Evolutionary conservation across 2,888 invertebrate species (phyloP), one percentile per base, ranked within the genome.

Genomic region (Bimastos eiseni): DNA sequence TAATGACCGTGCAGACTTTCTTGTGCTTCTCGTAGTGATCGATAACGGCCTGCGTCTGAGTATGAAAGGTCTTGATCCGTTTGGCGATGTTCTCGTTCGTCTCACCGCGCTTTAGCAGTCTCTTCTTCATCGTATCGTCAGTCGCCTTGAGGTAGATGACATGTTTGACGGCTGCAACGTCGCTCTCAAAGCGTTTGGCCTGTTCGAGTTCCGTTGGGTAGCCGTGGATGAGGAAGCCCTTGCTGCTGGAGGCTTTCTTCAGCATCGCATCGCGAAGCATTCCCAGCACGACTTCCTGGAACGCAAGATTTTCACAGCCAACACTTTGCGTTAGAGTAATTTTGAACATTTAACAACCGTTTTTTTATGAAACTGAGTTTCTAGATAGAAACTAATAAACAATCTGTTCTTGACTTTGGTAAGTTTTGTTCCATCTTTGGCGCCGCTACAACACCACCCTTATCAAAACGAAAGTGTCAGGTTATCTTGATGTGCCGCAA

Each of bases 191-290:
- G 94, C 97, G 96, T 90, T 97, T 96, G 93, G 98, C 97, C 96
- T 99, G 99, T 89, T 97, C 96, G 94, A 98, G 96, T 94, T 98
- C 98, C 91, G 99, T 96, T 0, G 99, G 99, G 95, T 97, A 99
- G 0, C 99, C 99, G 94, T 99, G 99, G 91, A 99, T 96, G 91
- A 99, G 96, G 91, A 98, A 97, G 8, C 98, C 98, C 93, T 97
- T 97, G 37, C 96, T 96, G 17, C 96, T 96, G n/a, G 96, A 96
- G 0, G 94, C 93, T 90, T 96, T 94, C 83, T 94, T 93, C 90
- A 95, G 91, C 95, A 99, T 98, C n/a, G 97, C 97, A 93, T 95
- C 96, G 91, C 97, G 97, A 89, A 99, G 96, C 88, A 98, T 95
- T 92, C 96, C 96, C 94, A 97, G 96, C 1, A 98, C 97, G 83